Percentiles rank a stretch among this genome's conserved stretches.
Evolutionary conservation across 2,888 invertebrate genomes (phyloP).

Genomic region (Disparrhopalites patrizii): DNA sequence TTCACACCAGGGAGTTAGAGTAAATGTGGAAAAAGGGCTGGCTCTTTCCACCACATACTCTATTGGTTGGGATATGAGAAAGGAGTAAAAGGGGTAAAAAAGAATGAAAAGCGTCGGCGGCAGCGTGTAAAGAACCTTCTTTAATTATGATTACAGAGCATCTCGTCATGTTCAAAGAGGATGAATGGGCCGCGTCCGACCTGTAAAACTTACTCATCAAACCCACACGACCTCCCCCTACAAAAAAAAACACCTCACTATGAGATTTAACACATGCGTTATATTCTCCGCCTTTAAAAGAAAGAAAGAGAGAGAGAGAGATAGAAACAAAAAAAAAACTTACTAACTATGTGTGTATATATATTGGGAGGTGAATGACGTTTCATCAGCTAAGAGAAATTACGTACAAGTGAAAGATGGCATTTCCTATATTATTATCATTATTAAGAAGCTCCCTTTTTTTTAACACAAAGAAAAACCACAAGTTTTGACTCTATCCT

Average conservation of each 20-base stretch:
- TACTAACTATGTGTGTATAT: neutral
- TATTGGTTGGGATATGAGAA: conserved; percentile 9
- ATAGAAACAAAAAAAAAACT: too few relatives aligned
- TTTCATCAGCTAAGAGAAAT: too few relatives aligned
- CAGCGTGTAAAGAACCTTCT: conserved; percentile 29
- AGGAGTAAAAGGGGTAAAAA: too few relatives aligned
- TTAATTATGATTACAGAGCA: conserved; percentile 31
- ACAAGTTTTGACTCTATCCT: neutral
- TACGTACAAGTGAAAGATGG: too few relatives aligned
- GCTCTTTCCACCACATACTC: conserved; percentile 1
- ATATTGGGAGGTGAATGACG: neutral
- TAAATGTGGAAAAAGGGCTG: conserved; percentile 19
- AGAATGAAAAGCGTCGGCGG: conserved; percentile 23
- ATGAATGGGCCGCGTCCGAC: conserved; percentile 29
- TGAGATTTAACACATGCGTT: neutral
- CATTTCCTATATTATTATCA: too few relatives aligned
- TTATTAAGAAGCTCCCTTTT: too few relatives aligned
- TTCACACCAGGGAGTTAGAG: conserved; percentile 25
- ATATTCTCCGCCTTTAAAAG: neutral
- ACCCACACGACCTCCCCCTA: conserved; percentile 29
- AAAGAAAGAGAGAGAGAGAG: too few relatives aligned
- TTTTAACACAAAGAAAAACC: neutral
- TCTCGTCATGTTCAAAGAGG: conserved; percentile 26
- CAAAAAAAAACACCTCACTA: conserved; percentile 3
- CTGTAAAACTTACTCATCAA: conserved; percentile 28